Conservation (phyloP, 1,140 invertebrate species). For the Musca vetustissima region DNA sequence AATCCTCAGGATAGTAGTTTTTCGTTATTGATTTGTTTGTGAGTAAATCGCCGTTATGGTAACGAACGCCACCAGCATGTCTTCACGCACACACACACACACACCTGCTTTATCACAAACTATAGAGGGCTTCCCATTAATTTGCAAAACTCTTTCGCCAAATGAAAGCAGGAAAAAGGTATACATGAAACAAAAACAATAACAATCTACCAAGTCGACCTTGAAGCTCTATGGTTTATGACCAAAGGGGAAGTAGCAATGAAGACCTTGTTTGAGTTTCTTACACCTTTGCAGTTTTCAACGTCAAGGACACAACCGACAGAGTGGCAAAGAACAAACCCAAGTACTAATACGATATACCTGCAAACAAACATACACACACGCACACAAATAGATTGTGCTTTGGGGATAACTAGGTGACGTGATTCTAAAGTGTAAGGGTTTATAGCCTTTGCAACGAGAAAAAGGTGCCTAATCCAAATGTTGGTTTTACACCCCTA, state of each 20-base stretch:
- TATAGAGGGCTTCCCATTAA: neutral
- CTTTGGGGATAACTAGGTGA: no score
- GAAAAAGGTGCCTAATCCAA: no score
- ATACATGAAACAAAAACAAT: no score
- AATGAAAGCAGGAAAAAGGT: neutral
- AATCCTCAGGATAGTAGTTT: neutral
- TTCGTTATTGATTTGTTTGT: constrained; percentile 7
- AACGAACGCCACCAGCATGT: constrained; percentile 1
- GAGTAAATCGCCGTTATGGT: neutral
- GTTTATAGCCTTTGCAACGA: no score
- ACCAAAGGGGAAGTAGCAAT: neutral
- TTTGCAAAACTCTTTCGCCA: neutral
- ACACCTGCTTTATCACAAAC: neutral
- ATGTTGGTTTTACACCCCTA: no score
- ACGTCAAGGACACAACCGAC: constrained; percentile 5
- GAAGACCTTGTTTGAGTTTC: constrained; percentile 12
- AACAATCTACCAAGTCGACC: neutral
- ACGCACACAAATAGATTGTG: no score
- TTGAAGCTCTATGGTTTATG: neutral
- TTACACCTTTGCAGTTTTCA: constrained; percentile 5
- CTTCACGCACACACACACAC: no score
- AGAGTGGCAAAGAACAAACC: no score
- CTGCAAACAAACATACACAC: no score
- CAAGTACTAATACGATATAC: no score
- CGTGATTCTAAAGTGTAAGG: no score